These are phyloP conservation scores for Notechis scutatus DNA, from an alignment of 2,113 vertebrate species.

Conservation along the genomic window DNA sequence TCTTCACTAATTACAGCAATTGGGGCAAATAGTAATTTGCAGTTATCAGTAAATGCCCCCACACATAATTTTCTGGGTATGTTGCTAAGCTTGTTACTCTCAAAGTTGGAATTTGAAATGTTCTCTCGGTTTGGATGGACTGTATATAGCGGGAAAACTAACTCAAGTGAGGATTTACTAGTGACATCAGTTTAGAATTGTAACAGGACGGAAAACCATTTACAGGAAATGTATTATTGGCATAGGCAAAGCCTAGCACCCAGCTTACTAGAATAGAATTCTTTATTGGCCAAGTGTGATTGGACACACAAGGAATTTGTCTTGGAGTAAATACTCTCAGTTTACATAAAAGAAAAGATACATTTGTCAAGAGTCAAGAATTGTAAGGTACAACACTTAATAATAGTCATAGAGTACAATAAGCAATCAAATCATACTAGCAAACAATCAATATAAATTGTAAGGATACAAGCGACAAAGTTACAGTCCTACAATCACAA, in stretches of 20 bases:
- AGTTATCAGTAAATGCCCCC: not conserved
- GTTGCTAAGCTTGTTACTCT: not conserved
- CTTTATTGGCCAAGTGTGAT: no score
- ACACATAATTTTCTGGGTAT: not conserved
- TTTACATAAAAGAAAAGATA: no score
- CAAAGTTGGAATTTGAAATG: not conserved
- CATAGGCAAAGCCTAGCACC: not conserved
- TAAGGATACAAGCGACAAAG: no score
- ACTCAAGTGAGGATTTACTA: not conserved
- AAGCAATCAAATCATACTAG: no score
- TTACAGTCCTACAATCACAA: no score
- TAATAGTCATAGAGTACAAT: no score
- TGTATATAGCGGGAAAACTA: not conserved
- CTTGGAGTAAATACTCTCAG: no score
- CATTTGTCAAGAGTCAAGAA: no score
- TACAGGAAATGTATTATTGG: not conserved
- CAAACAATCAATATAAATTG: no score
- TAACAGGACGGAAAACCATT: not conserved
- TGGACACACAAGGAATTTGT: no score
- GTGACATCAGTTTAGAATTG: not conserved
- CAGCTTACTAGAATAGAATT: not conserved
- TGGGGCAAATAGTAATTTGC: not conserved
- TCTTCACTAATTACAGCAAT: not conserved
- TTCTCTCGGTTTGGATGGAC: not conserved
- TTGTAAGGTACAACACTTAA: no score